Base-by-base conservation (phyloP, 2,888 invertebrate species). In the Melinaea menophilus region DNA sequence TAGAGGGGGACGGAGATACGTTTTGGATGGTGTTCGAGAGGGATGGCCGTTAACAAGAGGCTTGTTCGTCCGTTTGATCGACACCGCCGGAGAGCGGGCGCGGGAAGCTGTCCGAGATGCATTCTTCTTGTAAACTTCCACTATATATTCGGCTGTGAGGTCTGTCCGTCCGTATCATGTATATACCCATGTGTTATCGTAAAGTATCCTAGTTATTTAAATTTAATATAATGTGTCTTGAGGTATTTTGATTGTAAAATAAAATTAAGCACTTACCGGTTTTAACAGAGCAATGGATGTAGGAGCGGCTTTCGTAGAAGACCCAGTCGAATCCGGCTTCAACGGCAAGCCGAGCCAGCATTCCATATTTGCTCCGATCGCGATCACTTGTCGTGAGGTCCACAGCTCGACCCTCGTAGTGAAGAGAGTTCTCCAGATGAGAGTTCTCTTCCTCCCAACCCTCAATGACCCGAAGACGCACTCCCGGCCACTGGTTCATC, bases 241-340 rank as follows among this genome's bases (percentile, higher is more conserved):
- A 41, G 1, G 41, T 9, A 41, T 41, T 41, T 3, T 41, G 3
- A 41, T 9, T 41, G 41, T 37, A 9, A 41, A 9, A 41, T 9
- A 41, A 41, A 41, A 1, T 41, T 41, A 41, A 31, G 4, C 62
- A 67, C 92, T 88, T 92, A 99, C 99, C 98, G 93, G 98, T 97
- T 92, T 98, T 98, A 69, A 98, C 98, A 66, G 98, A 98, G 89
- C 98, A 98, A 90, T 99, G 98, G 77, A 99, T 98, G 85, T 98
- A 97, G 13, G 96, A 95, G 73, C 97, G 93, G 82, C 97, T 96
- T 88, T 98, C 98, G 84, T 98, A 99, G 92, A 96, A 98, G 69
- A 99, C 99, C 98, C 98, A 99, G 92, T 99, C 98, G 92, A 99
- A 99, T 78, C 98, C 98, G 35, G 98, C 98, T 86, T 98, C 98